phyloP scores from a whole-genome alignment of 2,797 vertebrate species.

The Gallirallus australis region DNA sequence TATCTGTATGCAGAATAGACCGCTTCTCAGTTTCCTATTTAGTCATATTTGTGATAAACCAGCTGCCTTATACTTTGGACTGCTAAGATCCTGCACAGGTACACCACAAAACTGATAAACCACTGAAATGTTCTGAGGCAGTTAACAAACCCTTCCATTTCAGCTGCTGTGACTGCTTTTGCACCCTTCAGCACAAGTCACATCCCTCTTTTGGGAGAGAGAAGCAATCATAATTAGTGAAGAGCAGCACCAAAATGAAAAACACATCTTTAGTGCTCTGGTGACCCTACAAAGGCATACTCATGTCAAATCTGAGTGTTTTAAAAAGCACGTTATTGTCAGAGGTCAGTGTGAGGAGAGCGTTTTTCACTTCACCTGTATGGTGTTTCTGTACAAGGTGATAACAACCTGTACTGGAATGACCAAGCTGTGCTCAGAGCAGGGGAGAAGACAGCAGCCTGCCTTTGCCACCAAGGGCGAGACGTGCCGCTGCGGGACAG shows the following conservation, averaged over 20 bases:
- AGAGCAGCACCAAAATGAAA: not conserved
- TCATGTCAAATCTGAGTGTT: not conserved
- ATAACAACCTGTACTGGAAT: accelerated
- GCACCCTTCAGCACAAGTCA: not conserved
- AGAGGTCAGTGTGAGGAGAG: not conserved
- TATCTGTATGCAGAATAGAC: not conserved
- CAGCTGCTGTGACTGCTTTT: not conserved
- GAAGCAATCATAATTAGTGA: not conserved
- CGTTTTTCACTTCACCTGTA: not conserved
- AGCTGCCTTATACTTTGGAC: not conserved
- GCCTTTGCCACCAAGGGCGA: accelerated
- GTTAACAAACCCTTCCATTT: not conserved
- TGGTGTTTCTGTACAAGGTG: accelerated
- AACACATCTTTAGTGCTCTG: not conserved
- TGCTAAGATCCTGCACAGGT: not conserved
- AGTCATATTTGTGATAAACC: accelerated
- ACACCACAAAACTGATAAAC: not conserved
- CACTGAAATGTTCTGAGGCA: no score
- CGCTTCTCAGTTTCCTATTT: not conserved
- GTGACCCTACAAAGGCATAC: not conserved
- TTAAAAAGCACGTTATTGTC: not conserved
- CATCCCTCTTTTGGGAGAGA: not conserved
- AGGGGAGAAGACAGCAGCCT: not conserved
- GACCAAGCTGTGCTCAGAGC: accelerated
- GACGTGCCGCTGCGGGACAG: accelerated